Conservation (phyloP, 2,888 invertebrate genomes). For the Lissocephala sabroskyi region DNA sequence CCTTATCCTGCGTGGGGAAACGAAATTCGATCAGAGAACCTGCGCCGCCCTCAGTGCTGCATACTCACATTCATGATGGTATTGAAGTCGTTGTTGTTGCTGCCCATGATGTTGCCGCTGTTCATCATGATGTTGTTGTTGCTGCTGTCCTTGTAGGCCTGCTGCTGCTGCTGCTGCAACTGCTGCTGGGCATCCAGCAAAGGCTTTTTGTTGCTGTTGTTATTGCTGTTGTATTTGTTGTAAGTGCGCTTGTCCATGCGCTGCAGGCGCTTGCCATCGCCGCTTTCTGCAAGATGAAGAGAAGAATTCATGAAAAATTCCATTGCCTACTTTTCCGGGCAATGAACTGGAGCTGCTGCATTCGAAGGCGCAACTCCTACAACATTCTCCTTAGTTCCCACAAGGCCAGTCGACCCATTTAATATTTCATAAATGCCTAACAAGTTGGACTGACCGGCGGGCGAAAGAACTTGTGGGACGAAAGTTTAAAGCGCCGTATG, state of each 20-base stretch:
- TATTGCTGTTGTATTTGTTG: slow-evolving; percentile 77
- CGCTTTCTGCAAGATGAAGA: slow-evolving; percentile 66
- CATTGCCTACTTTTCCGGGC: slow-evolving; percentile 5
- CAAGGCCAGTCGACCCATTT: no score
- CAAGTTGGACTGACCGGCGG: no score
- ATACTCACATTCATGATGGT: slow-evolving; percentile 69
- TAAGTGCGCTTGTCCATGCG: slow-evolving; percentile 76
- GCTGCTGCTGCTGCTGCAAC: slow-evolving; percentile 57
- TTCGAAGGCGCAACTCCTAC: background rate
- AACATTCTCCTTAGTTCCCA: no score
- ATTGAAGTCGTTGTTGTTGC: slow-evolving; percentile 68
- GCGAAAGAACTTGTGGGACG: no score
- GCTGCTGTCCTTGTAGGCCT: slow-evolving; percentile 67
- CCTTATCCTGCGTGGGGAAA: slow-evolving; percentile 60
- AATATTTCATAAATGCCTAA: no score
- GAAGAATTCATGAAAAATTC: background rate
- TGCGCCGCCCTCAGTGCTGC: background rate
- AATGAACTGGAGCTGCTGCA: slow-evolving; percentile 23
- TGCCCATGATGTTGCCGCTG: slow-evolving; percentile 55
- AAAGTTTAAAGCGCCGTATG: no score
- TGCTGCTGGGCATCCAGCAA: slow-evolving; percentile 72
- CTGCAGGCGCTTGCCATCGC: slow-evolving; percentile 75
- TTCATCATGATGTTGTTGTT: slow-evolving; percentile 67
- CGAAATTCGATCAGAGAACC: slow-evolving; percentile 1
- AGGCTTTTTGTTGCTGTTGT: no score